Evolutionary conservation across 2,888 invertebrate species (phyloP).

Genomic region (Monoplex corrugatus): DNA sequence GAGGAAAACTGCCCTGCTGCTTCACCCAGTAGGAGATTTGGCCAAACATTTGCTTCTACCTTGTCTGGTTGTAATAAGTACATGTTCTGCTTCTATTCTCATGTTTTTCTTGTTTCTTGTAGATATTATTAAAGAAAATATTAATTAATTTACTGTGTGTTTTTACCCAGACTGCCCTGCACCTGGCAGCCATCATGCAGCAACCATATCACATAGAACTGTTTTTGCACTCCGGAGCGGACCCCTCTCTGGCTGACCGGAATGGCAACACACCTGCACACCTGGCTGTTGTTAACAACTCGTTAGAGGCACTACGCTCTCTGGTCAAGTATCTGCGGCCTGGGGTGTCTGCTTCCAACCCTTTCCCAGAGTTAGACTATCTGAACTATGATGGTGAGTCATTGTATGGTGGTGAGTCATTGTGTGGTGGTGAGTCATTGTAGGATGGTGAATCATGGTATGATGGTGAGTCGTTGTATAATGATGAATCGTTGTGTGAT

Average conservation of each 20-base stretch:
- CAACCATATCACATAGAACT: conserved; percentile 82
- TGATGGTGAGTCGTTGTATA: neutral
- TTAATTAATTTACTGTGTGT: neutral
- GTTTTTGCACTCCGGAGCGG: conserved; percentile 81
- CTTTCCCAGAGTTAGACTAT: conserved; percentile 72
- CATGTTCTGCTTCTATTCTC: too few relatives aligned
- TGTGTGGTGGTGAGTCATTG: neutral
- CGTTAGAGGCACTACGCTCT: conserved; percentile 70
- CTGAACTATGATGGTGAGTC: conserved; percentile 76
- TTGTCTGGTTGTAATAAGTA: too few relatives aligned
- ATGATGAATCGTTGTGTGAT: too few relatives aligned
- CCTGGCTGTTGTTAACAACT: conserved; percentile 71
- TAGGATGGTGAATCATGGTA: neutral
- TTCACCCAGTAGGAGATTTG: too few relatives aligned
- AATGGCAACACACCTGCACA: conserved; percentile 80
- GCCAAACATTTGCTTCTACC: too few relatives aligned
- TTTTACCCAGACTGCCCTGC: conserved; percentile 72
- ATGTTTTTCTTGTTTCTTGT: too few relatives aligned
- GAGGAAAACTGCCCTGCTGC: too few relatives aligned
- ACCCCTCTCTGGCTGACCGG: conserved; percentile 85
- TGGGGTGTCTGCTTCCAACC: conserved; percentile 60
- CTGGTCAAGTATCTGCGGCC: conserved; percentile 74
- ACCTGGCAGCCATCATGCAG: conserved; percentile 81
- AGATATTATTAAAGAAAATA: too few relatives aligned
- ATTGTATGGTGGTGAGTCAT: neutral